Evolutionary conservation across 2,888 invertebrate genomes (phyloP), one percentile per base, ranked within the genome.

Genomic region (Polymixis lichenea): DNA sequence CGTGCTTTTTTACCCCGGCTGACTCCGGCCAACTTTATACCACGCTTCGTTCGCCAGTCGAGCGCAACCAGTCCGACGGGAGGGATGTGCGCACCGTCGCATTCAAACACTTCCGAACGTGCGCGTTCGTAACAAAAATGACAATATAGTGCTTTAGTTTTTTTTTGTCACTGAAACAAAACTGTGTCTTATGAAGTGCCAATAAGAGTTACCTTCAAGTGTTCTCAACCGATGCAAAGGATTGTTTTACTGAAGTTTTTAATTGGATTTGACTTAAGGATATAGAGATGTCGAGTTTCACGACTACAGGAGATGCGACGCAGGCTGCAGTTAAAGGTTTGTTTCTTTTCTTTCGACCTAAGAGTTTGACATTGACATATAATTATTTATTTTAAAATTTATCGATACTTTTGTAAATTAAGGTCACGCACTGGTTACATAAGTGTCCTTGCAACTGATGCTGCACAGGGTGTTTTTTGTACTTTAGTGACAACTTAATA

Each of bases 1-100:
- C 96, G 95, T 90, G 92, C 95, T 95, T 96, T 96, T 96, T 96
- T 95, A 95, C 95, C 95, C 95, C 92, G 94, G 90, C 87, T 87
- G 87, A 90, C 89, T 91, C 90, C 86, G 90, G 91, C 93, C 93
- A 94, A 93, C 91, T 92, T 92, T 92, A 91, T 88, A 91, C 88
- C 88, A 90, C 90, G 90, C 87, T 88, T 88, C 89, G 91, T 88
- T 87, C 89, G 89, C 89, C 92, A 96, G 96, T 96, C 91, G 93
- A 92, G 90, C 92, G 91, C 91, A 87, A 89, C 87, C 88, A 90
- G 91, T 91, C 89, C 89, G 75, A 78, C 78, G 80, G 87, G 84
- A 85, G 87, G 91, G 90, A 91, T 91, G 94, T 92, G 91, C 87
- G 75, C 71, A 56, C 55, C 80, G 85, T 65, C 83, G 78, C 77